Evolutionary conservation across 2,797 vertebrate species (phyloP), one percentile per base, ranked within the genome.

Genomic region (Sciurus carolinensis): DNA sequence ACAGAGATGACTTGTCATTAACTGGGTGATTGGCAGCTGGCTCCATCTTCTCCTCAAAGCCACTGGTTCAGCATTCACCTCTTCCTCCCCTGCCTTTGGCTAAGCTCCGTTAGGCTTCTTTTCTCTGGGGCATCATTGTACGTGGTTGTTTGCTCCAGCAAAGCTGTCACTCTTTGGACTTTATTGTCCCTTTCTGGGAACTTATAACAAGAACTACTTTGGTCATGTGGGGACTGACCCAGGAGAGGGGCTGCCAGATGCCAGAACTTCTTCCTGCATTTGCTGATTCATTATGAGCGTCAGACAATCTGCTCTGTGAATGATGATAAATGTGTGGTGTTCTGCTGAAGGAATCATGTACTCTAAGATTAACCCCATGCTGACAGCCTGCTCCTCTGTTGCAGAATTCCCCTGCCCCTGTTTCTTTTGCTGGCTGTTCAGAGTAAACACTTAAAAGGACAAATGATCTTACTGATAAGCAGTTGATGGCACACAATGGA

Each of bases 151-250:
- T 79, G 12, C 59, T 76, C 67, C 15, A 66, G 81, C 33, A 59
- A 87, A 92, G 13, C 77, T 77, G 59, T 76, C 28, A 13, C 50
- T 92, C 47, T 90, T 69, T 82, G 79, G 67, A 77, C 62, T 90
- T 87, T 44, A 79, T 77, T 24, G 18, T 39, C 20, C 8, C 72
- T 94, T 87, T 94, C 89, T 95, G 76, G 72, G 24, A 95, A 86
- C 73, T 67, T 59, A 54, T 26, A 91, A 64, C 14, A 95, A 82
- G 86, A 94, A 90, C 87, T 79, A 13, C 52, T 95, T 82, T 28
- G 50, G 33, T 72, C 1, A 0, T 50, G 1, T 87, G 28, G 69
- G 33, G 62, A 2, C 59, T 71, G 50, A 95, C 75, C 66, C 84
- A 9, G 62, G n/a, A 30, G 4, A 94, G 66, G 30, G 72, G 52